These are phyloP conservation scores for Plagodis pulveraria DNA, from an alignment of 2,888 invertebrate species.

Conservation along the genomic window DNA sequence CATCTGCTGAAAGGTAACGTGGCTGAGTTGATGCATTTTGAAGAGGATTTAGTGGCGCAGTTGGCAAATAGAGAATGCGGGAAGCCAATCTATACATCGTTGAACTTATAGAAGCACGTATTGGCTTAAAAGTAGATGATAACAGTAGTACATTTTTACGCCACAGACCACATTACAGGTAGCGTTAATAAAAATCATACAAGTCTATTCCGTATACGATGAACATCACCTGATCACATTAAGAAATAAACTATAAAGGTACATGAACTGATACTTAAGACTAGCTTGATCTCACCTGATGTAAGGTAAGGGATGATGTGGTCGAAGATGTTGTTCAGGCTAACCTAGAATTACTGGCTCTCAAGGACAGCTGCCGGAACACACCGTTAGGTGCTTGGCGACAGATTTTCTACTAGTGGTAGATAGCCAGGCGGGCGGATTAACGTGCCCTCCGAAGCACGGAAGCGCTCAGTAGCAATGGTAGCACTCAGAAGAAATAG, in stretches of 20 bases:
- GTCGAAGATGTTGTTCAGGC: too few relatives aligned
- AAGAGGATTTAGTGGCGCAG: conserved; percentile 34
- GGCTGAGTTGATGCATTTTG: conserved; percentile 22
- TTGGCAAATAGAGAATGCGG: conserved; percentile 49
- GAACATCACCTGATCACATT: conserved; percentile 24
- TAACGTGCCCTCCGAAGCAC: too few relatives aligned
- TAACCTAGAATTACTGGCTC: too few relatives aligned
- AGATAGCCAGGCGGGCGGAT: too few relatives aligned
- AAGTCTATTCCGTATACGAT: conserved; percentile 24
- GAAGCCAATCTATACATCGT: conserved; percentile 28
- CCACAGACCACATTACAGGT: conserved; percentile 22
- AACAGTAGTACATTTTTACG: background rate
- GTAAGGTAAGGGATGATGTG: too few relatives aligned
- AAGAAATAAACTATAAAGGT: conserved; percentile 25
- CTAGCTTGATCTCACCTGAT: too few relatives aligned
- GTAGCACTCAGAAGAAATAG: too few relatives aligned
- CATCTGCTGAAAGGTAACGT: conserved; percentile 61
- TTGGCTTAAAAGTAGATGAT: too few relatives aligned
- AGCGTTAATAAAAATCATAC: conserved; percentile 14
- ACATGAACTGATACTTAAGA: conserved; percentile 15
- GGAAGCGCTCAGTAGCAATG: too few relatives aligned
- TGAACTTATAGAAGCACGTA: background rate
- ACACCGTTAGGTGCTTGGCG: too few relatives aligned
- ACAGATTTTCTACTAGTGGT: too few relatives aligned
- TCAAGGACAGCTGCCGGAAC: too few relatives aligned